These are phyloP conservation scores for Phrixothrix hirtus DNA, from an alignment of 2,888 invertebrate genomes.

Conservation along the genomic window DNA sequence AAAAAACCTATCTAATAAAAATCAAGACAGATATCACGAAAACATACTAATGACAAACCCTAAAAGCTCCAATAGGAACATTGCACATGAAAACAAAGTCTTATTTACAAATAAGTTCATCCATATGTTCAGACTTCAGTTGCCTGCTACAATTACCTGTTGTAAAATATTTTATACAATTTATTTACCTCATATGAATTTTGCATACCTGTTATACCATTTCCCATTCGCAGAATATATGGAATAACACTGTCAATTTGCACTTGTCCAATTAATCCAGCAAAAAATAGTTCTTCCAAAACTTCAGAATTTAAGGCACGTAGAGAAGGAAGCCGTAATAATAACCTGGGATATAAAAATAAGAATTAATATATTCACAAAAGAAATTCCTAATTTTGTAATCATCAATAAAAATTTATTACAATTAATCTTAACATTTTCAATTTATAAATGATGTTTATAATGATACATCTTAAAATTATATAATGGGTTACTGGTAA, in stretches of 20 bases:
- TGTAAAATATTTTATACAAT: slow-evolving; percentile 7
- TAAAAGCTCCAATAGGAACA: slow-evolving; percentile 15
- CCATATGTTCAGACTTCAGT: slow-evolving; percentile 51
- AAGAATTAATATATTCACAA: not conserved
- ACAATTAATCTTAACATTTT: too few relatives aligned
- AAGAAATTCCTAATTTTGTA: too few relatives aligned
- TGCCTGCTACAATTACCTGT: slow-evolving; percentile 41
- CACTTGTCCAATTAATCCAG: slow-evolving; percentile 87
- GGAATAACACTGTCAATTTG: slow-evolving; percentile 96
- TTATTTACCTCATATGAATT: not conserved
- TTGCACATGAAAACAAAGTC: slow-evolving; percentile 12
- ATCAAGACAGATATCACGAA: slow-evolving; percentile 17
- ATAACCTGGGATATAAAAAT: slow-evolving; percentile 54
- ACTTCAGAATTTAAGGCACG: slow-evolving; percentile 74
- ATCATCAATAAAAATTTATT: too few relatives aligned
- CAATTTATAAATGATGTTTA: too few relatives aligned
- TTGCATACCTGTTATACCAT: slow-evolving; percentile 24
- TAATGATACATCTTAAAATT: too few relatives aligned
- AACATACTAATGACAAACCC: slow-evolving; percentile 5
- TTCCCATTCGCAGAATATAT: slow-evolving; percentile 72
- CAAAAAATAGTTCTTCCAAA: slow-evolving; percentile 90
- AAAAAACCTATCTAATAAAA: slow-evolving; percentile 1
- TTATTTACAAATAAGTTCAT: slow-evolving; percentile 34
- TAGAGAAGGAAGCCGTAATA: slow-evolving; percentile 72
- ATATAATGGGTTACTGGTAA: too few relatives aligned